A percentile compares a stretch with the other conserved stretches of the same genome.
These are phyloP conservation scores for Acanthurus lineatus DNA, from an alignment of 2,797 vertebrate species.

Conservation along the genomic window DNA sequence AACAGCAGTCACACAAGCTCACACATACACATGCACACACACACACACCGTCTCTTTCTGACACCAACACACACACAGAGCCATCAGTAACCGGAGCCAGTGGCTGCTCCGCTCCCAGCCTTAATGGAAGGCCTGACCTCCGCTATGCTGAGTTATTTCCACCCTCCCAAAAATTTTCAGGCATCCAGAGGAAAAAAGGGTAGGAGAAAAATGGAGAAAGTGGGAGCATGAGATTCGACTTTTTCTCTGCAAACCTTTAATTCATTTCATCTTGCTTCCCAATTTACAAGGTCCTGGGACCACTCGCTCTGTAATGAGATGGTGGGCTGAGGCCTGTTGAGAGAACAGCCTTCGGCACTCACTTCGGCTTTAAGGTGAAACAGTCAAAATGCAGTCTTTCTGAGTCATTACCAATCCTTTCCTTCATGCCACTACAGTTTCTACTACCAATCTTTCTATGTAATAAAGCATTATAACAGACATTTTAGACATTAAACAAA, in stretches of 20 bases:
- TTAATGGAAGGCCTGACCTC: constrained; percentile 86
- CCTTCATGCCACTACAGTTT: background rate
- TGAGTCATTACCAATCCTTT: constrained; percentile 21
- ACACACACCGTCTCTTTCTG: constrained; percentile 29
- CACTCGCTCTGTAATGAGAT: constrained; percentile 65
- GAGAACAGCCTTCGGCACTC: constrained; percentile 50
- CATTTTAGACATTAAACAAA: background rate
- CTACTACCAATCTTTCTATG: constrained; percentile 13
- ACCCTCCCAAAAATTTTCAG: constrained; percentile 77
- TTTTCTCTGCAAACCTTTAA: constrained; percentile 66
- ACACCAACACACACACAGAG: constrained; percentile 49
- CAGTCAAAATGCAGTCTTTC: constrained; percentile 36
- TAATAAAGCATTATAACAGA: background rate
- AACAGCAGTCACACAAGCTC: constrained; percentile 35
- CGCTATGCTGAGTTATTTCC: constrained; percentile 78
- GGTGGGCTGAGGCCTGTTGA: constrained; percentile 47
- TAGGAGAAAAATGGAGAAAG: constrained; percentile 58
- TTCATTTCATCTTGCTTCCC: constrained; percentile 73
- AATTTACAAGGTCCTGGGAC: constrained; percentile 69
- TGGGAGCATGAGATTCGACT: constrained; percentile 57
- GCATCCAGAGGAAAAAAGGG: constrained; percentile 53
- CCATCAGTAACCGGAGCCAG: constrained; percentile 74
- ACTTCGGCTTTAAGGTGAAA: constrained; percentile 37
- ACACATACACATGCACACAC: constrained; percentile 6
- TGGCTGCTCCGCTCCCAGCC: constrained; percentile 71